Base-by-base conservation (phyloP, 2,797 vertebrate genomes). In the Hoplostethus mediterraneus region DNA sequence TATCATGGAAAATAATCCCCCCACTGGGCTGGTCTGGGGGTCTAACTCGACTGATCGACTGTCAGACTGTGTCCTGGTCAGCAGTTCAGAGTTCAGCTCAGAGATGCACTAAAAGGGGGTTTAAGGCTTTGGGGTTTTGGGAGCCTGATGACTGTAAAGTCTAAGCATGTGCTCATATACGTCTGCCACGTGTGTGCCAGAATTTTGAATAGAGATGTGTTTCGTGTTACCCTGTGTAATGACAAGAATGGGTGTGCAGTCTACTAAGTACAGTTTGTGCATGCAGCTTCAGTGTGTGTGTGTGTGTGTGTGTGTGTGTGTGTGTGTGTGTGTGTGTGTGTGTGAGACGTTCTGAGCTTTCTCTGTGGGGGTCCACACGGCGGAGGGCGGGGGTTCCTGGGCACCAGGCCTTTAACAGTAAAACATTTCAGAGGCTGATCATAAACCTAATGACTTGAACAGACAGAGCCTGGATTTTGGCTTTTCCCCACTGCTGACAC, bases 361-460 rank as follows among this genome's bases (percentile, higher is more conserved):
- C 74, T 71, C 71, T 69, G 70, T 71, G 71, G 86, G 86, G 87
- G 85, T 86, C 81, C 72, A 71, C 71, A 69, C 59, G 77, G 83
- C 82, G 82, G 75, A 84, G 76, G 81, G 87, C 2, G 77, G 86
- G 87, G 72, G 88, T 85, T 89, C 84, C 75, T 87, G 79, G 85
- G 89, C 86, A 87, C 69, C 44, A 28, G 52, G 86, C 83, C 86
- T 89, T 80, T 71, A 86, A 90, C 88, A 87, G 85, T 90, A 91
- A 93, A 93, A 89, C 83, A 87, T 93, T 76, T 92, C 85, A 84
- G 84, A 89, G 85, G 76, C 77, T 87, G 89, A 56, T 92, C 90
- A 90, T 84, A 75, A 79, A 72, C 48, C 71, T 93, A 92, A 95
- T 92, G 93, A 91, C 84, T 95, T 92, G 75, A 90, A 67, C 93